Evolutionary conservation across 92 coral and sea anemone species (phyloP), one percentile per base, ranked within the genome.

Genomic region (Zoanthus solanderi): DNA sequence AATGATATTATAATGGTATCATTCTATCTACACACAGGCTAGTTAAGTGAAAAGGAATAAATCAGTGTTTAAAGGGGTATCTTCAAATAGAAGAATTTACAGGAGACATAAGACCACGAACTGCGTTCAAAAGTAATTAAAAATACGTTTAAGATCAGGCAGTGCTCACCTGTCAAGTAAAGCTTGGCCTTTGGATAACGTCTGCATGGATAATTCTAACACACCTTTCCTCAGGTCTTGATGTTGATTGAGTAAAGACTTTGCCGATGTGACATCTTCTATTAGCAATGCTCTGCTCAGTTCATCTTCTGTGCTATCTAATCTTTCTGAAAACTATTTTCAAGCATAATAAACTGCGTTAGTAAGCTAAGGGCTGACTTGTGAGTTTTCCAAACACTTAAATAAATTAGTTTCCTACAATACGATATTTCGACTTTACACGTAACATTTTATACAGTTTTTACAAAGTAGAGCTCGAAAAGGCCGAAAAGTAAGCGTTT

Each of bases 181-280:
- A 7, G 93, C 89, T 86, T 97, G 99, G 29, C 99, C 99, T 72
- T 95, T 97, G 61, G 99, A 92, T 84, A 97, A 83, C 31, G 99
- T 97, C 89, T 95, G 95, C 99, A 97, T 97, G 52, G 99, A 97
- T 75, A 97, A 80, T 72, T 97, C 99, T 13, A 97, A 79, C 14
- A 97, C 94, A 83, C 99, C 94, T 82, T 93, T 91, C 61, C 99
- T 91, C 53, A 97, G 92, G 72, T 97, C 99, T 87, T 97, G 98
- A 83, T 97, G 98, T 83, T 95, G 98, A 71, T 92, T 93, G 74
- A 97, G 96, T 69, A 97, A 90, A 42, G 99, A 95, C 56, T 97
- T 88, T 53, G 99, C 94, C 45, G 98, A 89, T 2, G 98, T 92
- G 37, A 97, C 94, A 89, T 97, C 99, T 76, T 94, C 97, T 44